Conservation (phyloP, 2,113 vertebrate species). For the Brevimyrus niger region DNA sequence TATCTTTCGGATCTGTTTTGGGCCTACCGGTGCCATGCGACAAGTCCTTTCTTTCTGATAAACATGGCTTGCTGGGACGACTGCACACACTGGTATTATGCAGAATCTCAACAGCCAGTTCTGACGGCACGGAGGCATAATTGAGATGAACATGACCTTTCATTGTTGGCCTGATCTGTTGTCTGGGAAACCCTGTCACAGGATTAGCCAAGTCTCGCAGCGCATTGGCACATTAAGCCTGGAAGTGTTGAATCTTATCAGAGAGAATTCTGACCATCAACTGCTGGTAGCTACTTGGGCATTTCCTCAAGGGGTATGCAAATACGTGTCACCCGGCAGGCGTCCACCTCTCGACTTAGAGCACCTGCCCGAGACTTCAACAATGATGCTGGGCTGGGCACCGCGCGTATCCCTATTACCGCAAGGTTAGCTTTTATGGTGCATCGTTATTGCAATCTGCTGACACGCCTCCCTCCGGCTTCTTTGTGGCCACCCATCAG, state of each 20-base stretch:
- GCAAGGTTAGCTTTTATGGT: background rate
- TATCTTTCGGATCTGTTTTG: background rate
- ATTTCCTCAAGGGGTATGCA: background rate
- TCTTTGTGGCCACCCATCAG: background rate
- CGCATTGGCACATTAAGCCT: background rate
- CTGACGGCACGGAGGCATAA: background rate
- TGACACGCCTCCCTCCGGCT: background rate
- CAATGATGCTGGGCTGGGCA: background rate
- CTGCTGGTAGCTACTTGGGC: background rate
- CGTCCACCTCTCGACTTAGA: background rate
- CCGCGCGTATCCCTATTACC: background rate
- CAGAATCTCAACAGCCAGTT: background rate
- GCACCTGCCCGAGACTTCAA: background rate
- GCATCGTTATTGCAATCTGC: background rate
- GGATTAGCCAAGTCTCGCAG: background rate
- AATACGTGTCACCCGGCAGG: background rate
- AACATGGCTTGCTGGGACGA: background rate
- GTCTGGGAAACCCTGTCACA: background rate
- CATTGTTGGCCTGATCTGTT: background rate
- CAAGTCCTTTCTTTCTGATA: background rate
- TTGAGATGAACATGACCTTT: background rate
- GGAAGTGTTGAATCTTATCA: background rate
- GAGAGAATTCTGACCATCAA: background rate
- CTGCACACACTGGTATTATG: background rate
- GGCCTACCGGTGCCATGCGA: background rate